Evolutionary conservation across 2,113 vertebrate genomes (phyloP).

Genomic region (Ceyx cyanopectus): DNA sequence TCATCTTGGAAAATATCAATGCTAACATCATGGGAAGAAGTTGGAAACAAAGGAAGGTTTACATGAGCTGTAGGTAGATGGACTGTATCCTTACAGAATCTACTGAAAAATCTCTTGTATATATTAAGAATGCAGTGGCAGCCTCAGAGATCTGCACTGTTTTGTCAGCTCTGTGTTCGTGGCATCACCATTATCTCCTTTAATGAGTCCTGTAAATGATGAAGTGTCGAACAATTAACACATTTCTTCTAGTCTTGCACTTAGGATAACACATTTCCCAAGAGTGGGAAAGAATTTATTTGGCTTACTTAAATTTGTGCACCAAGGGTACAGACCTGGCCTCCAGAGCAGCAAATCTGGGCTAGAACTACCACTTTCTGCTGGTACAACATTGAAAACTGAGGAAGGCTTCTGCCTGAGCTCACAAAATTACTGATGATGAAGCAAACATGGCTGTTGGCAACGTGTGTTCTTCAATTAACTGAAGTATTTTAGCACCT

Average conservation of each 20-base stretch:
- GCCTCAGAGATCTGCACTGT: not conserved
- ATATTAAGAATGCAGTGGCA: not conserved
- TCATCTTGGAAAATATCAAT: not conserved
- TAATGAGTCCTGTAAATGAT: slow-evolving; percentile 48
- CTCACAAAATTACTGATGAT: slow-evolving; percentile 6
- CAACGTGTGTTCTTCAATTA: not conserved
- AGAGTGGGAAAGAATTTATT: slow-evolving; percentile 23
- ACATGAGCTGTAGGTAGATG: not conserved
- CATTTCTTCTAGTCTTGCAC: slow-evolving; percentile 51
- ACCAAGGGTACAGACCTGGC: not conserved
- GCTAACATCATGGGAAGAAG: not conserved
- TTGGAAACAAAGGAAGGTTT: not conserved
- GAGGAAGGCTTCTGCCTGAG: not conserved
- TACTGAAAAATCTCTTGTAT: not conserved
- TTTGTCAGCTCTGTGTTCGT: slow-evolving; percentile 17
- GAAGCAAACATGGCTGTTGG: not conserved
- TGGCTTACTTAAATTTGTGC: slow-evolving; percentile 41
- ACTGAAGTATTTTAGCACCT: not conserved
- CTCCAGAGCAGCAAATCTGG: not conserved
- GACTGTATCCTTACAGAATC: not conserved
- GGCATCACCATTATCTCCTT: slow-evolving; percentile 43
- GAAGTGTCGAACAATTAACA: slow-evolving; percentile 68
- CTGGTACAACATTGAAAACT: too few relatives aligned
- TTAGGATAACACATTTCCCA: slow-evolving; percentile 43
- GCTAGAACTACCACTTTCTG: too few relatives aligned